phyloP scores from a whole-genome alignment of 2,888 invertebrate species.

The Nephrocerus scutellatus region DNA sequence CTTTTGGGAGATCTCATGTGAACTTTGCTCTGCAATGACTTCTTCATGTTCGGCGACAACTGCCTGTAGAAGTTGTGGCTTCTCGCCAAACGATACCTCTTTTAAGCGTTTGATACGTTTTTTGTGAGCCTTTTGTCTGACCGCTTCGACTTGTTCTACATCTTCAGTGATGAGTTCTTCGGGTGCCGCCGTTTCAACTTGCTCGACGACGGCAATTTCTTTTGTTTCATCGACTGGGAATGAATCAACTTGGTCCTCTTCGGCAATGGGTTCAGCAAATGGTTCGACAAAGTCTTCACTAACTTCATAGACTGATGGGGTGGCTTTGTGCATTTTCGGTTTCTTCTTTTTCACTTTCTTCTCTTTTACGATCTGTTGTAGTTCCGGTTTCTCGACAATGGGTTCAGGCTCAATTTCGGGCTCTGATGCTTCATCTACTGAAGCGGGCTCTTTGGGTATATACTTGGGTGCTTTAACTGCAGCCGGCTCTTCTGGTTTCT shows the following conservation, averaged over 20 bases:
- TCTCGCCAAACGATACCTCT: constrained; percentile 39
- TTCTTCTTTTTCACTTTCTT: constrained; percentile 43
- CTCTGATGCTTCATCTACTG: constrained; percentile 33
- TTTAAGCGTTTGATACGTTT: constrained; percentile 44
- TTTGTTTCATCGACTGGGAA: constrained; percentile 37
- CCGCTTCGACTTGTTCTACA: constrained; percentile 29
- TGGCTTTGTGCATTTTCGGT: constrained; percentile 40
- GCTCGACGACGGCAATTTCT: constrained; percentile 42
- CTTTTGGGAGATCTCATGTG: constrained; percentile 48
- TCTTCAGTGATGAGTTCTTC: constrained; percentile 34
- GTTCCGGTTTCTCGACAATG: constrained; percentile 42
- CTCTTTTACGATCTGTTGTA: constrained; percentile 45
- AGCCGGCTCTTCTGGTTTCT: constrained; percentile 33
- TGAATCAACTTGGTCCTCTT: constrained; percentile 39
- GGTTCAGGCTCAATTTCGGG: constrained; percentile 33
- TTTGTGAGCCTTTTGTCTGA: constrained; percentile 43
- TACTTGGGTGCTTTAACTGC: constrained; percentile 33
- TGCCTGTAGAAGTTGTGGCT: constrained; percentile 39
- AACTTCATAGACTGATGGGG: constrained; percentile 41
- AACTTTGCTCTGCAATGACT: constrained; percentile 32
- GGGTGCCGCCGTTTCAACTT: constrained; percentile 33
- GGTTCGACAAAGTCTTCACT: constrained; percentile 42
- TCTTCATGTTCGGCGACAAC: constrained; percentile 38
- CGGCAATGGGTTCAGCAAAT: constrained; percentile 41
- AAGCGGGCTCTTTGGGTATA: constrained; percentile 35